A percentile compares a stretch with the other conserved stretches of the same genome.
Conservation (phyloP, 2,888 invertebrate species). For the Dyspetes luteomarginatus region DNA sequence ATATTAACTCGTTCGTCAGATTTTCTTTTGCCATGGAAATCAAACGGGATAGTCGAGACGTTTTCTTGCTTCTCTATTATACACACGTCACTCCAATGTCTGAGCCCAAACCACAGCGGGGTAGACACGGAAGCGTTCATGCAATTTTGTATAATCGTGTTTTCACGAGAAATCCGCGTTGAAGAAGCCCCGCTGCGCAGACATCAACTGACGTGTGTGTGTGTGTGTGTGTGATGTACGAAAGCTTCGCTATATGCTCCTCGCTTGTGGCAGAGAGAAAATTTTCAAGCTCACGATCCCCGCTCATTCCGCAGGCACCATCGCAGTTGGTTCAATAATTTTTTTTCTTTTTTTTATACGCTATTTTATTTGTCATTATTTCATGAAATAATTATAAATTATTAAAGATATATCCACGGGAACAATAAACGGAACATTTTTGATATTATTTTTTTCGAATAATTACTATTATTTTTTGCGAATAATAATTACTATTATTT, state of each 20-base stretch:
- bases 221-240: too few species aligned
- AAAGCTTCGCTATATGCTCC: background rate
- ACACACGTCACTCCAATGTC: background rate
- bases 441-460: too few species aligned
- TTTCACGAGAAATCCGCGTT: background rate
- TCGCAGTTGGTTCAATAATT: background rate
- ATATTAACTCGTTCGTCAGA: background rate
- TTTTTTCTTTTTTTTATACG: constrained; percentile 60
- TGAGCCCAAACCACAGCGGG: background rate
- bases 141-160: background rate
- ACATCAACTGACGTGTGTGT: background rate
- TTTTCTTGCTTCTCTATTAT: background rate
- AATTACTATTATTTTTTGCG: too few species aligned
- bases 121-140: background rate
- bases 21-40: constrained; percentile 26
- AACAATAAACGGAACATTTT: too few species aligned
- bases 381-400: background rate
- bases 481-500: too few species aligned
- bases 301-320: background rate
- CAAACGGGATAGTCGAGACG: constrained; percentile 46
- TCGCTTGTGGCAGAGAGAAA: background rate
- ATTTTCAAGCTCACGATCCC: background rate
- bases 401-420: background rate
- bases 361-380: constrained; percentile 78
- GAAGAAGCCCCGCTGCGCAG: constrained; percentile 10